Evolutionary conservation across 2,113 vertebrate species (phyloP).

Genomic region (Laticauda laticaudata): DNA sequence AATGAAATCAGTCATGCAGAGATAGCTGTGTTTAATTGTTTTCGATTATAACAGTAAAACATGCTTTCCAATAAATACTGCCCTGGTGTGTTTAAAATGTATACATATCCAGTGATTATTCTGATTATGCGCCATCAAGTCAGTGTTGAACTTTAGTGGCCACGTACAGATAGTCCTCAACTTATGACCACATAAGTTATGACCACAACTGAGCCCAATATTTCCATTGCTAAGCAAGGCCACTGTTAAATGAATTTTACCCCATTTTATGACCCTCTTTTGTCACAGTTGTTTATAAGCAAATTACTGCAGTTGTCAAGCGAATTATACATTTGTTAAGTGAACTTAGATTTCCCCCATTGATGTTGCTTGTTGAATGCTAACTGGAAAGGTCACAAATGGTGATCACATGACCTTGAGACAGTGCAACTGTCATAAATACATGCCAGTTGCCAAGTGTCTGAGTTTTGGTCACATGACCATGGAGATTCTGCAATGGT

Average conservation of each 20-base stretch:
- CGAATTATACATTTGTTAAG: background rate
- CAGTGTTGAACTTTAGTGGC: background rate
- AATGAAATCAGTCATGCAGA: slow-evolving; percentile 36
- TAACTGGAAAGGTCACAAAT: background rate
- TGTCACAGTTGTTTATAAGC: background rate
- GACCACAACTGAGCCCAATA: background rate
- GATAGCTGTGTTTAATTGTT: slow-evolving; percentile 52
- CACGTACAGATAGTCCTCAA: background rate
- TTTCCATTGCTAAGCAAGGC: background rate
- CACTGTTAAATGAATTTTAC: background rate
- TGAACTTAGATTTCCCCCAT: background rate
- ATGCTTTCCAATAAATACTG: slow-evolving; percentile 40
- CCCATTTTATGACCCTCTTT: background rate
- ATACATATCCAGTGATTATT: background rate
- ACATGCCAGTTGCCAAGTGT: no score
- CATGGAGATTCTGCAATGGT: no score
- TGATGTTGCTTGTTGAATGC: background rate
- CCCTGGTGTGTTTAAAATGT: background rate
- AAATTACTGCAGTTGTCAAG: background rate
- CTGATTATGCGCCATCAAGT: background rate
- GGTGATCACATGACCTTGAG: no score
- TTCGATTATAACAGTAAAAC: slow-evolving; percentile 27
- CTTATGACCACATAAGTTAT: background rate
- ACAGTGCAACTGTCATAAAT: no score
- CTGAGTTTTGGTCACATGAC: no score